phyloP scores from a whole-genome alignment of 2,888 invertebrate genomes.

The Chymomyza procnemis region DNA sequence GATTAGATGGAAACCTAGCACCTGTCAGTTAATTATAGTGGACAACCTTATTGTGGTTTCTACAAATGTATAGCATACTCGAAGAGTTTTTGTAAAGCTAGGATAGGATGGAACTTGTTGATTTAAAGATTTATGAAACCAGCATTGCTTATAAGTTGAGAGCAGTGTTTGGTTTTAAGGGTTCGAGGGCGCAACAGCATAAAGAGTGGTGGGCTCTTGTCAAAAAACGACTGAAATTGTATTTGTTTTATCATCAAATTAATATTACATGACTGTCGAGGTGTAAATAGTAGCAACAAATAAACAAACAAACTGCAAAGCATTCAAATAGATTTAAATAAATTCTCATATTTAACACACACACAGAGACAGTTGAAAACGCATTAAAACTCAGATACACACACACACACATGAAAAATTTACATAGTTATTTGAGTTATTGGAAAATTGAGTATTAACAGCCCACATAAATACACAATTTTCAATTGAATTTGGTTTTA shows the following conservation, averaged over 20 bases:
- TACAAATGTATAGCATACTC: not conserved
- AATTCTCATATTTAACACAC: too few relatives aligned
- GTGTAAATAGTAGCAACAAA: not conserved
- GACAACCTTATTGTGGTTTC: not conserved
- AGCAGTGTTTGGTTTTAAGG: too few relatives aligned
- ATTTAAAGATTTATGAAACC: too few relatives aligned
- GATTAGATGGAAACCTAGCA: not conserved
- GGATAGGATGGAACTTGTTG: too few relatives aligned
- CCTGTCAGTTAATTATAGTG: not conserved
- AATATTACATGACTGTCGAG: not conserved
- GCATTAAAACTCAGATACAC: not conserved
- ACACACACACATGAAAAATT: not conserved
- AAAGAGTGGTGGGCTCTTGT: too few relatives aligned
- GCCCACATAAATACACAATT: not conserved
- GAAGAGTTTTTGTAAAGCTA: too few relatives aligned
- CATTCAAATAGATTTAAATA: not conserved
- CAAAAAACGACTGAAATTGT: not conserved
- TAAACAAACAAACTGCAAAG: not conserved
- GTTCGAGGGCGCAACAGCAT: too few relatives aligned
- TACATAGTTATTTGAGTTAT: not conserved
- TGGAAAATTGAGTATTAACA: not conserved
- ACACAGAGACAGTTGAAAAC: too few relatives aligned
- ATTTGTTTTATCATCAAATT: not conserved
- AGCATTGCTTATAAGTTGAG: too few relatives aligned
- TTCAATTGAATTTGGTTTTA: not conserved